Percentiles rank a stretch among this genome's conserved stretches.
Conservation (phyloP, 2,113 vertebrate genomes). For the Brevimyrus niger region DNA sequence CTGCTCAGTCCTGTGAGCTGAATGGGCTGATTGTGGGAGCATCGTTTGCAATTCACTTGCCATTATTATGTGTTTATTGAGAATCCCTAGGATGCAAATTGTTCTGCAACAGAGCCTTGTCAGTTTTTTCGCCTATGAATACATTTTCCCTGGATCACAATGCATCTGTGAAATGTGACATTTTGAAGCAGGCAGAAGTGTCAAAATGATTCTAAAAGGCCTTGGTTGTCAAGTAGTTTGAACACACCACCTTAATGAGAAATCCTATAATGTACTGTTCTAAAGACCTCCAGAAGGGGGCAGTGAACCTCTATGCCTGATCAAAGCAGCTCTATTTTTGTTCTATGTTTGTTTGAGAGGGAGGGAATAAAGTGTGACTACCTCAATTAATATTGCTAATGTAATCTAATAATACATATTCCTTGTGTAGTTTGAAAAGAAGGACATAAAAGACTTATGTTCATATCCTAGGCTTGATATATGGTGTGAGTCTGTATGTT, state of each 20-base stretch:
- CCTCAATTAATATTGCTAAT: neutral
- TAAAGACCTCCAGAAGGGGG: conserved; percentile 47
- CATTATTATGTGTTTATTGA: neutral
- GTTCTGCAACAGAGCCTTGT: neutral
- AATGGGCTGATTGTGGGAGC: neutral
- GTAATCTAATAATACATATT: neutral
- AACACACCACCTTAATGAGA: conserved; percentile 21
- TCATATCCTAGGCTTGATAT: neutral
- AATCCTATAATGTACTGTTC: conserved; percentile 12
- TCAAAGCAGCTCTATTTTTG: neutral
- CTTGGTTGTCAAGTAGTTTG: conserved; percentile 30
- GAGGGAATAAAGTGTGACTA: neutral
- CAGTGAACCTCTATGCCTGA: conserved; percentile 48
- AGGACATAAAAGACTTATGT: neutral
- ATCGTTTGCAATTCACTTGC: neutral
- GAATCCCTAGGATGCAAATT: neutral
- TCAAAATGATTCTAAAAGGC: neutral
- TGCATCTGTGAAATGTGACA: conserved; percentile 27
- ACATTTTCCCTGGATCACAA: conserved; percentile 18
- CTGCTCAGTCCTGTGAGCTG: neutral
- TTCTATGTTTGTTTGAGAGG: conserved; percentile 9
- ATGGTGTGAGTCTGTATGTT: neutral
- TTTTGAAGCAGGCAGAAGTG: conserved; percentile 26
- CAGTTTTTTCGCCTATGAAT: conserved; percentile 20
- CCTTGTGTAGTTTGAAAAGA: neutral